Evolutionary conservation across 2,888 invertebrate species (phyloP).

Genomic region (Anthophora plumipes): DNA sequence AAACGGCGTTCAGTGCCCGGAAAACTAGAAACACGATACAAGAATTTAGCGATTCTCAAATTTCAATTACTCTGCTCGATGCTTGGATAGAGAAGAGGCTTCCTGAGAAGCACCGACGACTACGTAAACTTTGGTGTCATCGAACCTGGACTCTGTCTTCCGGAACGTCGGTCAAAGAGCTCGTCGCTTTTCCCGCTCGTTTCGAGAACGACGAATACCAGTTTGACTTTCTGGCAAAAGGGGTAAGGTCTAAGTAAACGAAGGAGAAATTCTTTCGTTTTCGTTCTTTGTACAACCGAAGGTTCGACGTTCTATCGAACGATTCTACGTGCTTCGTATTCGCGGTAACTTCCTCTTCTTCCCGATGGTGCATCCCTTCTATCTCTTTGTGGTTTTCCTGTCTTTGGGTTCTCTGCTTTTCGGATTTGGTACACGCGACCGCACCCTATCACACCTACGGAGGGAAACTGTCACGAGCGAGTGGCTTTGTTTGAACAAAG

Average conservation of each 20-base stretch:
- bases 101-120: conserved; percentile 1
- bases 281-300: not conserved
- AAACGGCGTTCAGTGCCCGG: not conserved
- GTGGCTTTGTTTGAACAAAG: not conserved
- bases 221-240: not conserved
- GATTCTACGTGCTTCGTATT: not conserved
- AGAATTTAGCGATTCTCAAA: conserved; percentile 57
- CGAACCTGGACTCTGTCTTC: conserved; percentile 45
- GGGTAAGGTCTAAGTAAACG: conserved; percentile 21
- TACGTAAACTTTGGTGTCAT: conserved; percentile 49
- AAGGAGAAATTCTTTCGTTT: conserved; percentile 20
- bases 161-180: conserved; percentile 50
- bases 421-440: not conserved
- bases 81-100: not conserved
- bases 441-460: not conserved
- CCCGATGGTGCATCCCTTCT: not conserved
- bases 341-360: not conserved
- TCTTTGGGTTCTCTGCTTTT: not conserved
- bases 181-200: not conserved
- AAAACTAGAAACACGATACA: conserved; percentile 45
- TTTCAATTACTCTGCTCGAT: conserved; percentile 51
- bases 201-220: not conserved
- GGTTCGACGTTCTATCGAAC: not conserved
- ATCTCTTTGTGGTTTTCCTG: conserved; percentile 9
- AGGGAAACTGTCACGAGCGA: not conserved